phyloP scores from a whole-genome alignment of 2,113 vertebrate species.

The Microcebus tavaratra region DNA sequence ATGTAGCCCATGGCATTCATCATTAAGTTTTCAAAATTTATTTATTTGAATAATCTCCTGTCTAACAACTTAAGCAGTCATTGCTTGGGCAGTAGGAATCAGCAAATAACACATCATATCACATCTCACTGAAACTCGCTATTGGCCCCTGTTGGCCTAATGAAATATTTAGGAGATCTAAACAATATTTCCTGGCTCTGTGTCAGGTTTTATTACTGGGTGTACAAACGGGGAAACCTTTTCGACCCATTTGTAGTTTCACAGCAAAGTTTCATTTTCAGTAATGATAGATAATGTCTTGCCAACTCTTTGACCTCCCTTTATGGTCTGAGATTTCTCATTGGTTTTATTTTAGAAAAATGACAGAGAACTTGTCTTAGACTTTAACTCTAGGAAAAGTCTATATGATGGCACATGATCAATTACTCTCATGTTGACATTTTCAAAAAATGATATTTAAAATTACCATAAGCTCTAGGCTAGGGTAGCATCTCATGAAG shows the following conservation, averaged over 20 bases:
- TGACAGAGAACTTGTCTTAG: background rate
- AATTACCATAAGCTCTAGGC: background rate
- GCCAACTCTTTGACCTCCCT: background rate
- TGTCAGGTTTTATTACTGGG: background rate
- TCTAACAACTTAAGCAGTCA: background rate
- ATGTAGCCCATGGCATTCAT: background rate
- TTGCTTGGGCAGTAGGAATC: background rate
- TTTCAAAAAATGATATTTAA: background rate
- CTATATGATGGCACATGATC: background rate
- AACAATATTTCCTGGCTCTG: background rate
- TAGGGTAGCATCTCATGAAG: background rate
- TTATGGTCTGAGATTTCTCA: background rate
- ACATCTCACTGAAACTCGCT: background rate
- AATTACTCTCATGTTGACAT: background rate
- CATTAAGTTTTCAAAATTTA: background rate
- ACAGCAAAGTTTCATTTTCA: background rate
- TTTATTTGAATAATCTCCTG: background rate
- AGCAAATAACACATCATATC: background rate
- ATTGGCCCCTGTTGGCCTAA: background rate
- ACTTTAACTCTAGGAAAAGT: background rate
- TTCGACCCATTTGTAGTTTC: background rate
- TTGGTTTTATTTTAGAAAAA: background rate
- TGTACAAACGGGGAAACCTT: background rate
- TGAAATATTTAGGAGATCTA: background rate
- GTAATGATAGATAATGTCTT: background rate